phyloP scores from a whole-genome alignment of 2,113 vertebrate genomes.

The Gallinago jamesoni region DNA sequence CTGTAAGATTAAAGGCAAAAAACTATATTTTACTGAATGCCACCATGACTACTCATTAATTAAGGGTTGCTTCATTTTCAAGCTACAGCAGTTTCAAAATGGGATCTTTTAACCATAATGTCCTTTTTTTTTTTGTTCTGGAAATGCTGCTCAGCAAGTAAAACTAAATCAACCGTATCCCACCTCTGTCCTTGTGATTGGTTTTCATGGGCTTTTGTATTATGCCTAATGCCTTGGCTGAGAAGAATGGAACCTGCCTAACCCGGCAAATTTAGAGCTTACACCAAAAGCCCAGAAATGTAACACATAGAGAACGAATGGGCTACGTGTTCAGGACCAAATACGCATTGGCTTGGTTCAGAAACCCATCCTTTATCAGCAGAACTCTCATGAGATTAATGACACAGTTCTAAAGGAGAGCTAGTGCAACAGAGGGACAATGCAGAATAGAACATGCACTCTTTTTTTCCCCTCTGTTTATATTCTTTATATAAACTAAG shows the following conservation, averaged over 20 bases:
- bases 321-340: neutral
- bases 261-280: neutral
- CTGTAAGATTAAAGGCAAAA: neutral
- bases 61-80: neutral
- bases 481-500: neutral
- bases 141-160: neutral
- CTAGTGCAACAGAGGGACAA: neutral
- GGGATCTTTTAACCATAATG: neutral
- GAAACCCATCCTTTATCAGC: neutral
- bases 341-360: neutral
- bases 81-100: neutral
- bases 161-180: neutral
- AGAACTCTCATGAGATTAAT: neutral
- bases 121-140: neutral
- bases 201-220: neutral
- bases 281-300: neutral
- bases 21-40: neutral
- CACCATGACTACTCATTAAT: neutral
- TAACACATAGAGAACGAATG: neutral
- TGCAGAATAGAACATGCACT: rapidly evolving
- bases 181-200: neutral
- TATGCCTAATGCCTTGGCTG: neutral
- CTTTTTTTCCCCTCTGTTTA: neutral
- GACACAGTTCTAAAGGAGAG: neutral
- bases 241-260: neutral